Base-by-base conservation (phyloP, 2,888 invertebrate species). In the Caenorhabditis angaria region DNA sequence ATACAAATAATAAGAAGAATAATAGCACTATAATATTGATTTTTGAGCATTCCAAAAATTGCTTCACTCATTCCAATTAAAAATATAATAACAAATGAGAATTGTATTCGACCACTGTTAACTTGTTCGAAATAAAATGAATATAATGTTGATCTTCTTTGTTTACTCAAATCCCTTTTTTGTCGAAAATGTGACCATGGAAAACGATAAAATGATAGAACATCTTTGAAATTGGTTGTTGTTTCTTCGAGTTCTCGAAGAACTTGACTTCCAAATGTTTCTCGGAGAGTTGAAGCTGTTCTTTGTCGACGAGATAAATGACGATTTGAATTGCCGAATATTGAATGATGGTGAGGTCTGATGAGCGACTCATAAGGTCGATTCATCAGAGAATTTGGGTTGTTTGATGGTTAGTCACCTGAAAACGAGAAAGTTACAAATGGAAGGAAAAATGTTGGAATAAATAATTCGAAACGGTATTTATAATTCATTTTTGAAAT, bases 81-180 rank as follows among this genome's bases (percentile, higher is more conserved):
- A 24, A 68, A 48, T 22, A 69, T 28, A 28, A 73, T 65, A 18
- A 73, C 65, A 50, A 69, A 72, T 12, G 71, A 70, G 51, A 64
- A 64, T 61, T 70, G 67, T 24, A 79, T 73, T 61, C 82, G 51
- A 1, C 80, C 82, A 35, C 77, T 72, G 56, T 82, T 82, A 14
- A 82, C 72, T 60, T 80, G 82, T 66, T 78, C 77, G 48, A 82
- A 82, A 56, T 82, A 82, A 18, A 73, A 57, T 12, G 79, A 78
- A 61, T 82, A 82, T 3, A 82, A 61, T n/a, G 63, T 77, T n/a
- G 72, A 72, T 48, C 72, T 14, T 48, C 61, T 54, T 53, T 67
- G 56, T 29, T 60, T 72, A 14, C 53, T 55, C 4, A 51, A 29
- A 28, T 67, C 61, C 32, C 67, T 67, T 28, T 64, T 56, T n/a